phyloP scores from a whole-genome alignment of 2,797 vertebrate species.

The Eospalax fontanierii region DNA sequence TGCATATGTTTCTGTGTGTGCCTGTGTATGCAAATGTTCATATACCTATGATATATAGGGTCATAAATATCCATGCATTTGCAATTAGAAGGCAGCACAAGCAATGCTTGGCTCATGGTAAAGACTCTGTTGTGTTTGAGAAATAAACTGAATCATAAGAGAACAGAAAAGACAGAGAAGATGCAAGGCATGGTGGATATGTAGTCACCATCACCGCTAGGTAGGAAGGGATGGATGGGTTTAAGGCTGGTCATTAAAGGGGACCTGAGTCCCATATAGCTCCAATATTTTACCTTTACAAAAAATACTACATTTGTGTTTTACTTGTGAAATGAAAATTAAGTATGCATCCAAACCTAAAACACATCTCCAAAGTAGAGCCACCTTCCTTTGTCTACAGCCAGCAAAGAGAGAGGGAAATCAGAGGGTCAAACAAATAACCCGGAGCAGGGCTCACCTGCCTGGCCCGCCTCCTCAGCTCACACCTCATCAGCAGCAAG shows the following conservation, averaged over 20 bases:
- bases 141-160: neutral
- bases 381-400: neutral
- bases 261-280: no score
- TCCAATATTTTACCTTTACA: neutral
- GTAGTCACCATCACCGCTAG: neutral
- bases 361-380: neutral
- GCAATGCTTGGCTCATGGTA: neutral
- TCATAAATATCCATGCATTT: neutral
- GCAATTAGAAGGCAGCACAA: neutral
- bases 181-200: rapidly evolving
- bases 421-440: neutral
- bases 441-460: neutral
- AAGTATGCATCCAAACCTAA: neutral
- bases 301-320: neutral
- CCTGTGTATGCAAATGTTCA: rapidly evolving
- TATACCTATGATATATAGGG: rapidly evolving
- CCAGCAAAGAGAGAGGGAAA: neutral
- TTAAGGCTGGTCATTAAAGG: no score
- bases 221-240: no score
- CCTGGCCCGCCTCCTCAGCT: slow-evolving; percentile 18
- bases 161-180: neutral
- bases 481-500: slow-evolving; percentile 64
- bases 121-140: neutral
- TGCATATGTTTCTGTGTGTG: no score
- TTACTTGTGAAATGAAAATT: neutral